Evolutionary conservation across 92 coral and sea anemone species (phyloP).

Genomic region (Actinostola sp.): DNA sequence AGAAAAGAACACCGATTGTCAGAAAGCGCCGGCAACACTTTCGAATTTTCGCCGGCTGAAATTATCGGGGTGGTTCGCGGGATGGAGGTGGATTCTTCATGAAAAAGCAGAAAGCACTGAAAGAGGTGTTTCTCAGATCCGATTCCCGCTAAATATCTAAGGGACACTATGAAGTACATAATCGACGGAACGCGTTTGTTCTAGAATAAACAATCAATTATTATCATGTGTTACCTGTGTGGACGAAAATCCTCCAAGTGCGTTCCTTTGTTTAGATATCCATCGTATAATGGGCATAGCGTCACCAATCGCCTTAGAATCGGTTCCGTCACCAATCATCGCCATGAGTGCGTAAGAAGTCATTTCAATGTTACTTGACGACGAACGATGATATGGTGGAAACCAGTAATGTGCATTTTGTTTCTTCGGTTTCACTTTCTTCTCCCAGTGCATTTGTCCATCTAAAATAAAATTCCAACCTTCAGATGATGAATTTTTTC

Average conservation of each 20-base stretch:
- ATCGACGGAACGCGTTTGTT: too few relatives aligned
- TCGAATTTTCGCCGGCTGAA: too few relatives aligned
- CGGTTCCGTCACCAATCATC: conserved; percentile 41
- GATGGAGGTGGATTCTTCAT: too few relatives aligned
- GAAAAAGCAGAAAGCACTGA: too few relatives aligned
- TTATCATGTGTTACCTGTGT: conserved; percentile 98
- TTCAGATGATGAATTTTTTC: background rate
- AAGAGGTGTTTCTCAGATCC: too few relatives aligned
- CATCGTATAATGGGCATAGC: conserved; percentile 77
- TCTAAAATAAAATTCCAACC: conserved; percentile 29
- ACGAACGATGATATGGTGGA: conserved; percentile 66
- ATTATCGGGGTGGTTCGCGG: too few relatives aligned
- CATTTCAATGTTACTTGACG: conserved; percentile 89
- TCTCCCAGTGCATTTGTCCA: conserved; percentile 78
- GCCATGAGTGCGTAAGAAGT: conserved; percentile 92
- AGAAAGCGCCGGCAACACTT: too few relatives aligned
- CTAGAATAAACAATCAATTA: too few relatives aligned
- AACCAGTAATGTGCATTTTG: conserved; percentile 29
- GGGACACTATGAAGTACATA: too few relatives aligned
- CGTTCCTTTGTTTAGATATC: conserved; percentile 89
- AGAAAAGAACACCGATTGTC: too few relatives aligned
- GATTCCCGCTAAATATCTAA: too few relatives aligned
- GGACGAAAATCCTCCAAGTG: conserved; percentile 91
- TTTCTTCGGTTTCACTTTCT: conserved; percentile 17
- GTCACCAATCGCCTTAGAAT: conserved; percentile 35